phyloP scores from a whole-genome alignment of 2,888 invertebrate genomes.

The Catotricha subobsoleta region DNA sequence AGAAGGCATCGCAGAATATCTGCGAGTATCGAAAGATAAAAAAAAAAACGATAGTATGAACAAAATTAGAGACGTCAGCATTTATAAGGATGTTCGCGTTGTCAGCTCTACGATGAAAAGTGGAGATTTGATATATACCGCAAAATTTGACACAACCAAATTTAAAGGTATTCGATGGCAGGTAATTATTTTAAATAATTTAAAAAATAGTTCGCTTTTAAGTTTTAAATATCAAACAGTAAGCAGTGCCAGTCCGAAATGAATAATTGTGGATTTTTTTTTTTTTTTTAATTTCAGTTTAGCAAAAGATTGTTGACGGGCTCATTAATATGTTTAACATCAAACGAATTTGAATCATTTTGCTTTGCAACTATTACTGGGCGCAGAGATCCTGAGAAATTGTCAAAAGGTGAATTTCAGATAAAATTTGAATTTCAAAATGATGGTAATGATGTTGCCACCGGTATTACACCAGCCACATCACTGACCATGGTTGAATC shows the following conservation, averaged over 20 bases:
- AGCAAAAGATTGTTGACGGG: conserved; percentile 6
- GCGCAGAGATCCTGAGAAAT: conserved; percentile 4
- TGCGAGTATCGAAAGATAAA: too few relatives aligned
- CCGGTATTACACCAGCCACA: neutral
- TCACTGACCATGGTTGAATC: conserved; percentile 2
- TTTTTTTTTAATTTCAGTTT: neutral
- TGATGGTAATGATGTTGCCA: neutral
- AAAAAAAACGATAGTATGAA: too few relatives aligned
- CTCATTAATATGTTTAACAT: conserved; percentile 2
- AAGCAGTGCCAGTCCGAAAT: too few relatives aligned
- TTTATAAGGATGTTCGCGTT: conserved; percentile 3
- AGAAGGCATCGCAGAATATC: conserved; percentile 26
- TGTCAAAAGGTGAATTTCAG: conserved; percentile 5
- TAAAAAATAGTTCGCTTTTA: too few relatives aligned
- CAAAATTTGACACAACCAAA: conserved; percentile 1
- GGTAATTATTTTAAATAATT: neutral
- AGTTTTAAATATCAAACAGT: too few relatives aligned
- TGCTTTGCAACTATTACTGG: conserved; percentile 4
- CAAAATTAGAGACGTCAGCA: conserved; percentile 3
- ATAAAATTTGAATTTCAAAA: conserved; percentile 5
- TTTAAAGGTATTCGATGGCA: conserved; percentile 5
- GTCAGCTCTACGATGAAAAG: neutral
- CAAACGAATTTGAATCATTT: conserved; percentile 5
- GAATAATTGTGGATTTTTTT: neutral
- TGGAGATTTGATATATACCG: neutral